Base-by-base conservation (phyloP, 2,113 vertebrate genomes). In the Macroglossus sobrinus region DNA sequence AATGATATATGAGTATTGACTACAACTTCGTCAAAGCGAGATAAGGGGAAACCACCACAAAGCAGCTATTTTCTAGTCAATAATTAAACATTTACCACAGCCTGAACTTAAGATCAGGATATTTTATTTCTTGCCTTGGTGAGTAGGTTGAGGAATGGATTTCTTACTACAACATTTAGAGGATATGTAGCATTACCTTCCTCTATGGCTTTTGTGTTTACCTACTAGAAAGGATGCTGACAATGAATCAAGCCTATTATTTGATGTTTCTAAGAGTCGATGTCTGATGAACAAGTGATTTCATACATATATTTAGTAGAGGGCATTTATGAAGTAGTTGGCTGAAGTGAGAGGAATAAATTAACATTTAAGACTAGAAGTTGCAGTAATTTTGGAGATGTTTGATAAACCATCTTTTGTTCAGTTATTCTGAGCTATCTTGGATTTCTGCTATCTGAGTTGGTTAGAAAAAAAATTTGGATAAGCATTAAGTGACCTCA, bases 271-370 rank as follows among this genome's bases (percentile, higher is more conserved):
- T 88, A 76, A 97, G 47, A 64, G 64, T 61, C 96, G 96, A 69
- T 96, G 91, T 93, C 69, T 94, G 74, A 72, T 78, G 75, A 93
- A 90, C 94, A 98, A 97, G 84, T 97, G 94, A 98, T 93, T 89
- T 97, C 91, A 97, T 87, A 7, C 87, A 69, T 91, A 38, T 33
- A 79, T 68, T 85, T 74, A 45, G 57, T 87, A 59, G 61, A 89
- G 1, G 33, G 35, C 72, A 84, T 63, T 93, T 94, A n/a, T 91
- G 68, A 91, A 89, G 96, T 94, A 61, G 63, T 28, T 94, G 40
- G 43, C 35, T 92, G 33, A 22, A 71, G 33, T 59, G 81, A 93
- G 71, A 85, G 38, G 7, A 76, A 75, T 35, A 30, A 84, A 61
- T 66, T 88, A 89, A 61, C n/a, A 18, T 74, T 89, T 84, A 61